Base-by-base conservation (phyloP, 1,140 invertebrate genomes). In the Charaxes varanes region DNA sequence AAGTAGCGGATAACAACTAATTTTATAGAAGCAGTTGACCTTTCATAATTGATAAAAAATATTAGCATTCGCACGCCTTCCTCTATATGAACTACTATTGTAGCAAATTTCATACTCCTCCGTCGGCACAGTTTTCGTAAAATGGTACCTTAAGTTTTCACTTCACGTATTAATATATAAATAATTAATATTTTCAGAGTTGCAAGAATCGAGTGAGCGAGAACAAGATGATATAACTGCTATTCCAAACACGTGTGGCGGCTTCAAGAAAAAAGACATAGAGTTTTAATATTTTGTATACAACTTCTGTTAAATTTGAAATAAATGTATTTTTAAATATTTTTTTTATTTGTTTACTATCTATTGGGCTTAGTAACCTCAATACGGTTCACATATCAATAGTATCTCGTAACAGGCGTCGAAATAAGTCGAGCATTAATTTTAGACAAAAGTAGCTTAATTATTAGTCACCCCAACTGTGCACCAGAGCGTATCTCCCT, bases 191-290 rank as follows among this genome's bases (percentile, higher is more conserved):
- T 44, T 79, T 85, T 38, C 53, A 66, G 91, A 92, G 74, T 78
- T 93, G 6, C 86, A 87, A 54, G 91, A 93, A 19, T 88, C 89
- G 4, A 84, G 85, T 16, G 88, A 90, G 59, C 72, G 90, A 13
- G 88, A 90, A 57, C 90, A 92, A 72, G 90, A 92, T 51, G 90
- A 91, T 37, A 80, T 83, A 18, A 72, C 77, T 18, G 63, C 76
- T 2, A 52, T 51, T 3, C 73, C 78, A 16, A 58, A 54, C 44
- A 37, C 60, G 6, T 87, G 85, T 47, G 80, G 83, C 13, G 80
- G 83, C 43, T 74, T 73, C 34, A 78, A 70, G 40, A 87, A 84
- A 53, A 87, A 73, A 64, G 66, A 86, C 51, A 76, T 89, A 48
- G 88, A 89, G 43, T 90, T 90, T 83, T 90, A 85, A 86, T 24